Evolutionary conservation across 37 sponge, comb jelly and placozoan genomes (phyloP).

Genomic region (Geodia barretti): DNA sequence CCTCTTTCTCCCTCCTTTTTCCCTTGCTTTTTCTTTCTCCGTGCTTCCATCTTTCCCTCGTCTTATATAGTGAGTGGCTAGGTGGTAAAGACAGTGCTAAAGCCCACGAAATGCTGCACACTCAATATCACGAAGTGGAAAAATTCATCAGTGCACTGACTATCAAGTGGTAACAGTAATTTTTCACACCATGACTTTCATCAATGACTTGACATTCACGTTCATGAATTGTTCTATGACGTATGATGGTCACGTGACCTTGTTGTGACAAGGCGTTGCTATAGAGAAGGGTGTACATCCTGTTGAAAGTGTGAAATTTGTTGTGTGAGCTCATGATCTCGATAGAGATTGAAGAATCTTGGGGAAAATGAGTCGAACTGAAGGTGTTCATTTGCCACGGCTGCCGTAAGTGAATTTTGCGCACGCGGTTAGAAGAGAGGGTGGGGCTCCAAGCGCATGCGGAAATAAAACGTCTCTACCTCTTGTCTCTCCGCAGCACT

Average conservation of each 20-base stretch:
- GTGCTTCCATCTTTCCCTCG: neutral
- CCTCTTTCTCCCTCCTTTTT: neutral
- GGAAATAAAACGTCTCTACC: neutral
- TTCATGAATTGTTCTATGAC: neutral
- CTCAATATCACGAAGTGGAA: conserved; percentile 81
- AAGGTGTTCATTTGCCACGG: conserved; percentile 75
- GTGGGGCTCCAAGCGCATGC: neutral
- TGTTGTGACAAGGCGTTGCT: neutral
- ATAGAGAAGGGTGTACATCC: neutral
- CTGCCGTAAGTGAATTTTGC: conserved; percentile 55
- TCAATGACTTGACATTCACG: neutral
- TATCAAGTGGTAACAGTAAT: conserved; percentile 77
- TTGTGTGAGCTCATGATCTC: no score
- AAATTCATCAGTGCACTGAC: conserved; percentile 67
- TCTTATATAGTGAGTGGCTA: conserved; percentile 50
- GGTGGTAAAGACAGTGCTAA: conserved; percentile 46
- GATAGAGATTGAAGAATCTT: neutral
- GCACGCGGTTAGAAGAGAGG: neutral
- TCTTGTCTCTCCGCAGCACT: conserved; percentile 26
- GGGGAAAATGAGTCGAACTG: conserved; percentile 79
- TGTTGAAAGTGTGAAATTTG: neutral
- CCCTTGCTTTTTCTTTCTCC: neutral
- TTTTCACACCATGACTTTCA: conserved; percentile 2
- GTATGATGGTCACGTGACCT: neutral
- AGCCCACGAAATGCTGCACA: conserved; percentile 57